Percentiles rank a stretch among this genome's conserved stretches.
Conservation (phyloP, 2,888 invertebrate genomes). For the Acleris laterana region DNA sequence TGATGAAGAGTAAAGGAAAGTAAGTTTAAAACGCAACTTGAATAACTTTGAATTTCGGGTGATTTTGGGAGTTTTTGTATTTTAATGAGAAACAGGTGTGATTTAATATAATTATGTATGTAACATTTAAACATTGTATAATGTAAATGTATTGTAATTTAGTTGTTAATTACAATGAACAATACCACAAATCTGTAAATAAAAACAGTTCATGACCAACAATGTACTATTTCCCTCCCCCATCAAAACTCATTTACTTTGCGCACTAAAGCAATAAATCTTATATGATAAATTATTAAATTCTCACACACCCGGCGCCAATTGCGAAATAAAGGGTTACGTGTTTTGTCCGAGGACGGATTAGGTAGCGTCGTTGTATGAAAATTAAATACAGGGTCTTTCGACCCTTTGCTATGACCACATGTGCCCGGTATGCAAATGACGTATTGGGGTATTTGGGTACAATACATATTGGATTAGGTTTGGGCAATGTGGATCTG, state of each 20-base stretch:
- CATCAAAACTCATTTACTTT: constrained; percentile 36
- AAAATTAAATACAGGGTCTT: constrained; percentile 80
- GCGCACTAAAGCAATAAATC: constrained; percentile 35
- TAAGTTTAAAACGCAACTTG: no score
- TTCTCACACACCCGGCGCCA: constrained; percentile 55
- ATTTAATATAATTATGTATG: no score
- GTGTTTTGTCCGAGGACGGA: constrained; percentile 73
- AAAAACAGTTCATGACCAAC: not conserved
- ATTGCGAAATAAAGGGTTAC: constrained; percentile 75
- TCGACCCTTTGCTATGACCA: constrained; percentile 78
- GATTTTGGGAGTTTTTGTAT: no score
- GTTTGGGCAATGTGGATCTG: constrained; percentile 31
- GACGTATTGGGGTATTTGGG: constrained; percentile 63
- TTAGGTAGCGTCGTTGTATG: constrained; percentile 81
- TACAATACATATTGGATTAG: constrained; percentile 67
- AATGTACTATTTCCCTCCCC: constrained; percentile 15
- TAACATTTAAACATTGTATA: no score
- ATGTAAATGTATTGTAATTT: no score
- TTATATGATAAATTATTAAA: constrained; percentile 36
- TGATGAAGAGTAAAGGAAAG: no score
- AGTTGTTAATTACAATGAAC: no score
- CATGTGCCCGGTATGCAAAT: constrained; percentile 83
- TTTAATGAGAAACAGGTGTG: no score
- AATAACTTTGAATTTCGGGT: no score
- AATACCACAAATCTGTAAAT: not conserved